A percentile compares a stretch with the other conserved stretches of the same genome.
phyloP scores from a whole-genome alignment of 2,113 vertebrate genomes.

The Rhea pennata region DNA sequence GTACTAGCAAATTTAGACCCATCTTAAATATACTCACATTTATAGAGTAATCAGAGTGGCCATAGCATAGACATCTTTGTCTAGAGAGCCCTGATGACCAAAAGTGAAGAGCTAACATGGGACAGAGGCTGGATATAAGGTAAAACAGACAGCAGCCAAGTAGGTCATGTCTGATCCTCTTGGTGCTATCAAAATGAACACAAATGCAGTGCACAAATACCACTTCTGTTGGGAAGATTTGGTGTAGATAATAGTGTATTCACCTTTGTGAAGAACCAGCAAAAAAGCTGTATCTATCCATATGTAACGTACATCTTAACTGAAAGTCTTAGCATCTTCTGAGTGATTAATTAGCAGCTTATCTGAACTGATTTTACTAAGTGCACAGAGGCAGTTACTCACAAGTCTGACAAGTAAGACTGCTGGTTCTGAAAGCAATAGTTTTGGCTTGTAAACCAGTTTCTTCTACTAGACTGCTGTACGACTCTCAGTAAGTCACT shows the following conservation, averaged over 20 bases:
- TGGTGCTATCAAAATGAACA: no score
- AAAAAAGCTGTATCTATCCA: neutral
- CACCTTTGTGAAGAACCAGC: neutral
- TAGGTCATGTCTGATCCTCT: fast-evolving
- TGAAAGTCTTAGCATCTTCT: neutral
- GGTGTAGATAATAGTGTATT: neutral
- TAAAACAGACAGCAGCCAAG: neutral
- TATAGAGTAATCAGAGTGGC: neutral
- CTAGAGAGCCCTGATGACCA: neutral
- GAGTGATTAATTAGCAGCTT: neutral
- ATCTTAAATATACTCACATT: neutral
- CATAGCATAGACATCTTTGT: fast-evolving
- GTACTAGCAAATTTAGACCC: neutral
- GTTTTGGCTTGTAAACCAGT: neutral
- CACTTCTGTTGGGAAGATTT: neutral
- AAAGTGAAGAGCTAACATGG: fast-evolving
- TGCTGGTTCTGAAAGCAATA: neutral
- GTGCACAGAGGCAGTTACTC: neutral
- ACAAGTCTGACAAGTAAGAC: neutral
- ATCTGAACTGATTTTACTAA: neutral
- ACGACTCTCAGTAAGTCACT: neutral
- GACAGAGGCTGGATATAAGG: neutral
- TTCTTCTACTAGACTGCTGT: neutral
- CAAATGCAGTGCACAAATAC: neutral
- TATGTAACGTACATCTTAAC: neutral